phyloP scores from a whole-genome alignment of 2,797 vertebrate genomes.

The Helicolenus hilgendorfi region DNA sequence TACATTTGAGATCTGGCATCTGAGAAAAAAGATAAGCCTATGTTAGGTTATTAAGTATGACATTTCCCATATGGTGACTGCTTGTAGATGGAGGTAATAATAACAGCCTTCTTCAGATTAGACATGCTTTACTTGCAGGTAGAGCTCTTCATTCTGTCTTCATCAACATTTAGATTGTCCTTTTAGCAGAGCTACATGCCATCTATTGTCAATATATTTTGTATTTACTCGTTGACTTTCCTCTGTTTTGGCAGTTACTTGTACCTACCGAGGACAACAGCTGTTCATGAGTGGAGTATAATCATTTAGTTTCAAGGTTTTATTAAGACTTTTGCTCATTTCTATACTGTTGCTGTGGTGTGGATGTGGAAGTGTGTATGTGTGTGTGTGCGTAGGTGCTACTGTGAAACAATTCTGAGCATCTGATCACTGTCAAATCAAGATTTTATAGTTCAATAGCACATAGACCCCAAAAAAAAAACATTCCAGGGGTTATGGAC shows the following conservation, averaged over 20 bases:
- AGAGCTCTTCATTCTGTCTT: not conserved
- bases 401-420: constrained; percentile 75
- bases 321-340: constrained; percentile 56
- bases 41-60: not conserved
- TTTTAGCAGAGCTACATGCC: not conserved
- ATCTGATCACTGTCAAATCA: constrained; percentile 55
- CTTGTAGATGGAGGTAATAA: not conserved
- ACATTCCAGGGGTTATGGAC: constrained; percentile 64
- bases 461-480: constrained; percentile 28
- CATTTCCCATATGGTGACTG: not conserved
- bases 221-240: not conserved
- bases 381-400: constrained; percentile 67
- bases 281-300: constrained; percentile 20
- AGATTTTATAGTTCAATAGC: constrained; percentile 76
- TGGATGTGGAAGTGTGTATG: constrained; percentile 55
- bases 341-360: constrained; percentile 70
- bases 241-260: constrained; percentile 71
- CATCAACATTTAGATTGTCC: not conserved
- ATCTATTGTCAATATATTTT: not conserved
- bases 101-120: not conserved
- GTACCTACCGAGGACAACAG: constrained; percentile 22
- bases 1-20: not conserved
- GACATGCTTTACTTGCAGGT: not conserved
- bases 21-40: not conserved
- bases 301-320: constrained; percentile 22